Conservation (phyloP, 2,888 invertebrate genomes). For the Plutella xylostella region DNA sequence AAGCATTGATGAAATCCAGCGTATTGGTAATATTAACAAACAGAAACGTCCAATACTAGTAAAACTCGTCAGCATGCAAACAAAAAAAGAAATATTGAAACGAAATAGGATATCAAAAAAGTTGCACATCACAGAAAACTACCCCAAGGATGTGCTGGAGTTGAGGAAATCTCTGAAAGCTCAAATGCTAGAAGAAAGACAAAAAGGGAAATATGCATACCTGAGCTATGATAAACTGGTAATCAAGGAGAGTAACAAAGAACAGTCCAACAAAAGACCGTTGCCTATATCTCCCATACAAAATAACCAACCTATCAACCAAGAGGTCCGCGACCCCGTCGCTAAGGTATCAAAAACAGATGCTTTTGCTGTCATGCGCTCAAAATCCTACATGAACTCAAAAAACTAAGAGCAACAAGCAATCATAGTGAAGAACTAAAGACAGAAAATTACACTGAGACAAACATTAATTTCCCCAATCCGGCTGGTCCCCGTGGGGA, state of each 20-base stretch:
- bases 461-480: no score
- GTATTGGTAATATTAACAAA: no score
- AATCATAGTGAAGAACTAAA: background rate
- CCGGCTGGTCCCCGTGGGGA: no score
- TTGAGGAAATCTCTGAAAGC: background rate
- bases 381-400: background rate
- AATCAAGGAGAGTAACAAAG: background rate
- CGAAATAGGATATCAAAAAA: no score
- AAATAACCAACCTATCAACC: background rate
- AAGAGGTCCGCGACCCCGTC: background rate
- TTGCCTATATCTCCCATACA: background rate
- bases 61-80: no score
- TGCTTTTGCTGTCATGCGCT: background rate
- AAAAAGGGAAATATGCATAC: background rate
- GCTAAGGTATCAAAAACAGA: background rate
- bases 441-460: background rate
- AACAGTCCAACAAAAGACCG: no score
- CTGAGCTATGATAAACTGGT: background rate
- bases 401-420: background rate
- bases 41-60: no score
- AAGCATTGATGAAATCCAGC: no score
- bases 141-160: background rate
- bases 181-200: background rate
- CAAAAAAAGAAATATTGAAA: no score
- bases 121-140: conserved; percentile 1